Evolutionary conservation across 2,113 vertebrate genomes (phyloP), one percentile per base, ranked within the genome.

Genomic region (Ploceus nigricollis): DNA sequence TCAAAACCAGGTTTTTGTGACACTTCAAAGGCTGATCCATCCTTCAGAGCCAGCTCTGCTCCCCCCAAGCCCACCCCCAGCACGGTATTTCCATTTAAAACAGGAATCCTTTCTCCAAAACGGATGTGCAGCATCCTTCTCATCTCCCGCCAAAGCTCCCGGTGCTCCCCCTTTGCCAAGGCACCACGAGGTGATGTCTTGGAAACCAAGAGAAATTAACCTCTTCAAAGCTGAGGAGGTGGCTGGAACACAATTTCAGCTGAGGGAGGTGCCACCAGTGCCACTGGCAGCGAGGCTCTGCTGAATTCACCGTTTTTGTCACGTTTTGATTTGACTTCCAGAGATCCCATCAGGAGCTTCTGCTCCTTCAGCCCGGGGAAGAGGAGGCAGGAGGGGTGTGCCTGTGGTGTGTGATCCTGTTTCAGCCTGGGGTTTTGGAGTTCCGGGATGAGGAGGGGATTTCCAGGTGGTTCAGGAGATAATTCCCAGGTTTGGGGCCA

Each of bases 371-470:
- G 54, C 58, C 56, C 2, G 0, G 30, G 42, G 45, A 44, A 87
- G 35, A 77, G 6, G n/a, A 39, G 47, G 45, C 47, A 73, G 37
- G 45, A 44, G 18, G 21, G 39, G 15, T 30, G n/a, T n/a, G 61
- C 23, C 19, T 37, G 33, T 4, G 7, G 17, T 0, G 21, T 6
- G 56, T 7, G 21, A 4, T 25, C 31, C 12, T 7, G 21, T 15
- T 44, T 20, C 42, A 27, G 15, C n/a, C 65, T 16, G 17, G 31
- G 44, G 21, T 13, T 70, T 25, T 2, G 1, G 40, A 51, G 47
- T 8, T 90, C 56, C 25, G 17, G 69, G 33, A 27, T 11, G 63
- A 60, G 48, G 15, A 4, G 8, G 39, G 7, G 3, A 60, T 60
- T 77, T 51, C 15, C 9, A 42, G 45, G 33, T 3, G 1, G 0